phyloP scores from a whole-genome alignment of 1,140 invertebrate genomes.

The Nixonia krombeini region DNA sequence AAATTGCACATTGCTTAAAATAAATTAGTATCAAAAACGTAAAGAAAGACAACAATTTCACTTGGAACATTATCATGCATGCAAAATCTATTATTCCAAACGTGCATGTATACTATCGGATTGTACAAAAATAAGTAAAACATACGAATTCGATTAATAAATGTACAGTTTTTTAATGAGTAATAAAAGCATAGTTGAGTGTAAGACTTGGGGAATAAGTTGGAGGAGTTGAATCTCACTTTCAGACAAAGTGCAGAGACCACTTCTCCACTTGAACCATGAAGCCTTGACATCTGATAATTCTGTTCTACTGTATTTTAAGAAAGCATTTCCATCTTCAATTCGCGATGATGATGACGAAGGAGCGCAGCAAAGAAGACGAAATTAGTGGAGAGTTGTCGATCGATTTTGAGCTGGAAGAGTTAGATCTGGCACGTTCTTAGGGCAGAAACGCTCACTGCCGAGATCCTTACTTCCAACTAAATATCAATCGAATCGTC shows the following conservation, averaged over 20 bases:
- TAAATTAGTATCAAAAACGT: too few relatives aligned
- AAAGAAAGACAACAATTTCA: too few relatives aligned
- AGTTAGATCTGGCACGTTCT: constrained; percentile 82
- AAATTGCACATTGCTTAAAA: too few relatives aligned
- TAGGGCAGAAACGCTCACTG: constrained; percentile 63
- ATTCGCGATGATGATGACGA: not conserved
- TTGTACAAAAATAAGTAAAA: too few relatives aligned
- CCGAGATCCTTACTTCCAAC: constrained; percentile 82
- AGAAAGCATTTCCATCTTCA: not conserved
- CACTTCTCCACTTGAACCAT: constrained; percentile 79
- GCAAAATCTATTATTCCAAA: too few relatives aligned
- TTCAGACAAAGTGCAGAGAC: constrained; percentile 78
- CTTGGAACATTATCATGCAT: too few relatives aligned
- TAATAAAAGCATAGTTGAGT: constrained; percentile 9
- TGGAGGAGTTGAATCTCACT: constrained; percentile 87
- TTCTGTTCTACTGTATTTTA: constrained; percentile 1
- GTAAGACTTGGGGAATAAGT: constrained; percentile 74
- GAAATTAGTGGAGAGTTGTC: constrained; percentile 23
- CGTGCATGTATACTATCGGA: too few relatives aligned
- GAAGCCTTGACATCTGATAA: too few relatives aligned
- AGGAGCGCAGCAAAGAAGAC: constrained; percentile 9
- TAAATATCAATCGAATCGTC: constrained; percentile 60
- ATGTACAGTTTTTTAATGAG: too few relatives aligned
- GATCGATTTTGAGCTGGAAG: constrained; percentile 78
- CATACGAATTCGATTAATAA: too few relatives aligned